Percentiles rank a stretch among this genome's conserved stretches.
phyloP scores from a whole-genome alignment of 2,113 vertebrate species.

The Chunga burmeisteri region DNA sequence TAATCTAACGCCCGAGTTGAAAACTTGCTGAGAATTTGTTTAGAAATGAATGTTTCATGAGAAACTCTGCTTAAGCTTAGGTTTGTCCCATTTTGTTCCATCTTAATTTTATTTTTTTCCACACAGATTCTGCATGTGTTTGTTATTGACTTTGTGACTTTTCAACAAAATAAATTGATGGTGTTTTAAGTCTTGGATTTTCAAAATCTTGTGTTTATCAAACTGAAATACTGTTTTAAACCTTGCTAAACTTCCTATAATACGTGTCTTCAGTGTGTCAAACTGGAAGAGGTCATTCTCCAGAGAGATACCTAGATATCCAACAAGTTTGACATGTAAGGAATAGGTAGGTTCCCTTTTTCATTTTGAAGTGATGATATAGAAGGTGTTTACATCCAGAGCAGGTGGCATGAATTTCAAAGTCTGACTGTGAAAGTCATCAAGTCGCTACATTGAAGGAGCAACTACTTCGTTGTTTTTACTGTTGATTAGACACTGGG shows the following conservation, averaged over 20 bases:
- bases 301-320: background rate
- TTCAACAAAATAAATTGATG: background rate
- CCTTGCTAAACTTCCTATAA: background rate
- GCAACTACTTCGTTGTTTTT: background rate
- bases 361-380: background rate
- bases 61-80: background rate
- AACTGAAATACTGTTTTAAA: background rate
- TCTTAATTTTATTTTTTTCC: background rate
- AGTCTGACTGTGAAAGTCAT: background rate
- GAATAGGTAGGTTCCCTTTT: background rate
- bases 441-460: background rate
- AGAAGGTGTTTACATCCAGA: background rate
- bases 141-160: background rate
- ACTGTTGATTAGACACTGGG: background rate
- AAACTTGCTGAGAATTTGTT: background rate
- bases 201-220: background rate
- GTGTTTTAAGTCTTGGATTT: background rate
- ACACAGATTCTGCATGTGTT: background rate
- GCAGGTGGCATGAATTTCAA: background rate
- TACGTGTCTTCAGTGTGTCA: background rate
- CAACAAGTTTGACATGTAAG: background rate
- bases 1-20: background rate
- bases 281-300: background rate
- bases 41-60: background rate
- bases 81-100: background rate